Conservation (phyloP, 2,797 vertebrate species). For the Scyliorhinus canicula region DNA sequence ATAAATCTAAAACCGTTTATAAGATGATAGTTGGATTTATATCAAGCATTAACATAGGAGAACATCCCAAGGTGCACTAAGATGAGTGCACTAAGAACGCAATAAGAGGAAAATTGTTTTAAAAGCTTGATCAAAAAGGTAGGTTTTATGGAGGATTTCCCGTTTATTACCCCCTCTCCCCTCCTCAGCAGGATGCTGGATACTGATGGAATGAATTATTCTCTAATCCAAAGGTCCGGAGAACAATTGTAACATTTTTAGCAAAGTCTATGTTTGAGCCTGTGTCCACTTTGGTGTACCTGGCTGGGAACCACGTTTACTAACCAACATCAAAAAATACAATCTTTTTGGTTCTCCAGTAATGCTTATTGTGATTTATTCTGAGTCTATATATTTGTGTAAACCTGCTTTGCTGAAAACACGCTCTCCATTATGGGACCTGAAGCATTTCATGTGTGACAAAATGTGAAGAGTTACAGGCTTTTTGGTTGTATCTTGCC, state of each 20-base stretch:
- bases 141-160: neutral
- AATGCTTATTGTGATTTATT: neutral
- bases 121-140: neutral
- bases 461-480: neutral
- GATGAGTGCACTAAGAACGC: neutral
- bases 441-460: neutral
- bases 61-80: neutral
- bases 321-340: neutral
- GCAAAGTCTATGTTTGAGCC: neutral
- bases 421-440: neutral
- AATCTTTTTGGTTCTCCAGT: neutral
- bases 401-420: neutral
- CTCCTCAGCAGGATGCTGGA: neutral
- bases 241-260: too few species aligned
- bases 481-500: neutral
- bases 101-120: neutral
- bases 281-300: neutral
- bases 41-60: neutral
- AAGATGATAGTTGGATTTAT: neutral
- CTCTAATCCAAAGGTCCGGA: too few species aligned
- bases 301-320: neutral
- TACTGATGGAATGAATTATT: too few species aligned
- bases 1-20: neutral
- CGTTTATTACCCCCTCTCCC: too few species aligned
- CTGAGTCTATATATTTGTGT: neutral